Percentiles rank a stretch among this genome's conserved stretches.
These are phyloP conservation scores for Sinosuthora webbiana DNA, from an alignment of 2,113 vertebrate genomes.

Conservation along the genomic window DNA sequence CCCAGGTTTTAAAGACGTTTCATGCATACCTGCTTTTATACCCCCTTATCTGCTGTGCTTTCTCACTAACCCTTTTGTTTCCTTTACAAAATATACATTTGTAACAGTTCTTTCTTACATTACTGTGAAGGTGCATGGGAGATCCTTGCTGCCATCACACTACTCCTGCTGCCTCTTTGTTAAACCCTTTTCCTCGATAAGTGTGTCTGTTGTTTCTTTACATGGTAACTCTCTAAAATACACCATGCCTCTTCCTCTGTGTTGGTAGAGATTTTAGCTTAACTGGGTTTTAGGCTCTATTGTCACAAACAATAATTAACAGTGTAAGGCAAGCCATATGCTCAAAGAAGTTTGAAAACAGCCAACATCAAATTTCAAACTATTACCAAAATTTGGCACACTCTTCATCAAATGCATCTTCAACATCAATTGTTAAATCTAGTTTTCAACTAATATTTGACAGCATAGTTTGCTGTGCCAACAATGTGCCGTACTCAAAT, in stretches of 20 bases:
- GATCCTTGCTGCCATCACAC: not conserved
- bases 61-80: not conserved
- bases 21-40: not conserved
- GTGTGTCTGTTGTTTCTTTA: not conserved
- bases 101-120: not conserved
- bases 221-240: not conserved
- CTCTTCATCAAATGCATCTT: not conserved
- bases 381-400: not conserved
- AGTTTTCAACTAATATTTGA: not conserved
- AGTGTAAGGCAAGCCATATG: not conserved
- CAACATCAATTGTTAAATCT: not conserved
- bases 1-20: not conserved
- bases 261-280: not conserved
- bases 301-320: not conserved
- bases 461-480: not conserved
- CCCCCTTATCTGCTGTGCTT: accelerated
- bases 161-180: not conserved
- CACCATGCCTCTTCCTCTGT: not conserved
- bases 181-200: not conserved
- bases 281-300: not conserved
- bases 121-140: not conserved
- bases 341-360: not conserved
- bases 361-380: not conserved
- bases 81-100: not conserved
- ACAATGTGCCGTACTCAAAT: not conserved